phyloP scores from a whole-genome alignment of 2,888 invertebrate genomes.

The Lypha dubia region DNA sequence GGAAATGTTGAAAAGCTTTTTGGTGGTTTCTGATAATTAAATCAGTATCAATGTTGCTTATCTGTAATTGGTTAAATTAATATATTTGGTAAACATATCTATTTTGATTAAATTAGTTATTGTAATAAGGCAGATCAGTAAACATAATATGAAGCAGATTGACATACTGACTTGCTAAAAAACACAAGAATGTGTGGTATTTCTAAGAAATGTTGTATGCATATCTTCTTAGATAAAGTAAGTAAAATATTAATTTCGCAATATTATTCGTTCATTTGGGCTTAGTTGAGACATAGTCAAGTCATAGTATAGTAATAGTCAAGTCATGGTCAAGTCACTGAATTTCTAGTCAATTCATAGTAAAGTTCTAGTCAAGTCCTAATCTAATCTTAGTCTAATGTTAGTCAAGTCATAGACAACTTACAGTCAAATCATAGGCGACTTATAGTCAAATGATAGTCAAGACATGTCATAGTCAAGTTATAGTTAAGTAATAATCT shows the following conservation, averaged over 20 bases:
- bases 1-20: not conserved
- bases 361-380: too few relatives aligned
- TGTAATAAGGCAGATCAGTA: not conserved
- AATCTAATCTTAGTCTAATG: too few relatives aligned
- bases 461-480: too few relatives aligned
- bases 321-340: not conserved
- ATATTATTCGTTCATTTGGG: not conserved
- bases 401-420: too few relatives aligned
- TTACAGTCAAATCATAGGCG: too few relatives aligned
- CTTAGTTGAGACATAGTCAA: not conserved
- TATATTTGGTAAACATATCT: conserved; percentile 34
- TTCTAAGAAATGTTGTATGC: too few relatives aligned
- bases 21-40: conserved; percentile 5
- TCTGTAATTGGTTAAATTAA: conserved; percentile 24
- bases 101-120: conserved; percentile 20
- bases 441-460: too few relatives aligned
- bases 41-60: not conserved
- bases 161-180: not conserved
- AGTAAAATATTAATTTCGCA: too few relatives aligned
- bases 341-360: too few relatives aligned
- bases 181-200: not conserved
- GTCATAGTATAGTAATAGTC: not conserved
- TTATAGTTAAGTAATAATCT: too few relatives aligned
- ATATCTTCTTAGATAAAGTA: too few relatives aligned
- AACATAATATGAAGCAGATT: not conserved